Base-by-base conservation (phyloP, 2,888 invertebrate species). In the Electrophaes corylata region DNA sequence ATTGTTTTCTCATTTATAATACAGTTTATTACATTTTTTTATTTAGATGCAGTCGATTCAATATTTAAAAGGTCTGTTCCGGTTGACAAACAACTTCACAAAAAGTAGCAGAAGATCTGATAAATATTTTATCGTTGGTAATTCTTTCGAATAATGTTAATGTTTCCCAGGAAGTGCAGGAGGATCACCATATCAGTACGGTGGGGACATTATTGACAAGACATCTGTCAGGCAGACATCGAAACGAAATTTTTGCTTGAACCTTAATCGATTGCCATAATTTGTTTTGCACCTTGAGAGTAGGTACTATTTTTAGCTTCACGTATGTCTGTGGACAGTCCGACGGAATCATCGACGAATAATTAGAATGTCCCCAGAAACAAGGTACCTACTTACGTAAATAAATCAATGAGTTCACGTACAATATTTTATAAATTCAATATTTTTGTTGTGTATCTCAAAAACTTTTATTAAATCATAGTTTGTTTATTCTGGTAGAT, bases 1-100 rank as follows among this genome's bases (percentile, higher is more conserved):
- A 67, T 60, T 63, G 57, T 58, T 55, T 66, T 67, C 58, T 62
- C 62, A 58, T 64, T 63, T 62, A 69, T 71, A 66, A 69, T 69
- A 61, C 63, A 62, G 70, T 73, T 70, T 69, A 75, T 74, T 71
- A 69, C 71, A 65, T 58, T 26, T 59, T 64, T 56, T 44, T 59
- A 14, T 52, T 64, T 53, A 50, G 52, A 54, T 56, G 31, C 47
- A 55, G 46, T 20, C 16, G 18, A 11, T 44, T 40, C 43, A 26
- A 33, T 18, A 55, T 43, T 52, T 52, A 41, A 48, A 46, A 44
- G 6, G 12, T 37, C 23, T 20, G 19, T 46, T 57, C 52, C 48
- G 47, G 60, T 59, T 57, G 57, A 49, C 56, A 61, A 64, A 59
- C 46, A 59, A 46, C 33, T n/a, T 11, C 52, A 40, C 47, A 44